Conservation (phyloP, 2,797 vertebrate genomes). For the Helarctos malayanus region DNA sequence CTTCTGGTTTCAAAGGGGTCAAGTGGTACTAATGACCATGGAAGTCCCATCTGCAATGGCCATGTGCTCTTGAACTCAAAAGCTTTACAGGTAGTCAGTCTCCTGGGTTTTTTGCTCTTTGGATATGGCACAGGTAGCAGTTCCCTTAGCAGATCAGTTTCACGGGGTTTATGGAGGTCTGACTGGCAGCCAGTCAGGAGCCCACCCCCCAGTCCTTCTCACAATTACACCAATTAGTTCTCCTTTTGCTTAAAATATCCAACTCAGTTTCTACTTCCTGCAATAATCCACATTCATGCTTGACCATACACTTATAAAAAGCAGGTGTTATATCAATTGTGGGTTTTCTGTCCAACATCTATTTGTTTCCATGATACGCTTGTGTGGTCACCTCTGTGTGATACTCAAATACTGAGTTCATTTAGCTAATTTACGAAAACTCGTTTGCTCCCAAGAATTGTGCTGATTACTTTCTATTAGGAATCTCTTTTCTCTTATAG, state of each 20-base stretch:
- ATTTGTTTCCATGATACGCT: neutral
- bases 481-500: neutral
- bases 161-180: neutral
- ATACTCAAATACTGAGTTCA: neutral
- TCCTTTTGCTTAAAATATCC: neutral
- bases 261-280: neutral
- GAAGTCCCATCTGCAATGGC: neutral
- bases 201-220: neutral
- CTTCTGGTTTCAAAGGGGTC: neutral
- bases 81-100: neutral
- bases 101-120: neutral
- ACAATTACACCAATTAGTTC: neutral
- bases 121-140: neutral
- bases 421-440: neutral
- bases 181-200: neutral
- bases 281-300: neutral
- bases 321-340: neutral
- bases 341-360: neutral
- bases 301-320: neutral
- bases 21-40: neutral
- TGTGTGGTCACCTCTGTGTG: neutral
- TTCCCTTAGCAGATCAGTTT: neutral
- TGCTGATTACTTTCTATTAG: neutral
- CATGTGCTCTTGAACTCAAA: neutral
- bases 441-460: neutral